Base-by-base conservation (phyloP, 2,113 vertebrate genomes). In the Uropsilus gracilis region DNA sequence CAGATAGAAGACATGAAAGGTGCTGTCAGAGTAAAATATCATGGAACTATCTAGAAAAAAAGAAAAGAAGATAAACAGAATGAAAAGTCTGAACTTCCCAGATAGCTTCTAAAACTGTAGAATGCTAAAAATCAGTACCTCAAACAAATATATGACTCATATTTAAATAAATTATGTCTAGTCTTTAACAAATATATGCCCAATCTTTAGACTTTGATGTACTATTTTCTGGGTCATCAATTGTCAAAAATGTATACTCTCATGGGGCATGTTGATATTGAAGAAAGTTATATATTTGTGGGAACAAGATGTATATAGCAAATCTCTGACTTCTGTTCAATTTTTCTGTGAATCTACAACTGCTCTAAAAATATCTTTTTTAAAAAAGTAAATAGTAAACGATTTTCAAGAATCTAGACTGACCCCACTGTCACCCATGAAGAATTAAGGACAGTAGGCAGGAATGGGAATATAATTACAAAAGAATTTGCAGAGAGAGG, bases 41-140 rank as follows among this genome's bases (percentile, higher is more conserved):
- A 61, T 13, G 68, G 50, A 88, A 14, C 37, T 91, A 10, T 68
- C 24, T 30, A 73, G 71, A 53, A 20, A 20, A 6, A 6, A 84
- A 81, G 6, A 86, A 95, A 84, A n/a, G n/a, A 37, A 72, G 46
- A 46, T 32, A n/a, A 4, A n/a, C 3, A 37, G n/a, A 85, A 84
- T 7, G 17, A 37, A 68, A 90, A 76, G 16, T 72, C 4, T 59
- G 69, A 95, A 66, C 17, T 37, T 6, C 53, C 61, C 24, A 63
- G 48, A 61, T 8, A 77, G 55, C 68, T 85, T 89, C 48, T 81
- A 86, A 94, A 91, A 46, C 5, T 91, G 68, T 2, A 64, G 63
- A 55, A 16, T 76, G 11, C 34, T 94, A 46, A 81, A 96, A 91
- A 72, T 75, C 39, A 88, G 34, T 64, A 14, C n/a, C 26, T 69